Evolutionary conservation across 2,113 vertebrate species (phyloP), one percentile per base, ranked within the genome.

Genomic region (Scalopus aquaticus): DNA sequence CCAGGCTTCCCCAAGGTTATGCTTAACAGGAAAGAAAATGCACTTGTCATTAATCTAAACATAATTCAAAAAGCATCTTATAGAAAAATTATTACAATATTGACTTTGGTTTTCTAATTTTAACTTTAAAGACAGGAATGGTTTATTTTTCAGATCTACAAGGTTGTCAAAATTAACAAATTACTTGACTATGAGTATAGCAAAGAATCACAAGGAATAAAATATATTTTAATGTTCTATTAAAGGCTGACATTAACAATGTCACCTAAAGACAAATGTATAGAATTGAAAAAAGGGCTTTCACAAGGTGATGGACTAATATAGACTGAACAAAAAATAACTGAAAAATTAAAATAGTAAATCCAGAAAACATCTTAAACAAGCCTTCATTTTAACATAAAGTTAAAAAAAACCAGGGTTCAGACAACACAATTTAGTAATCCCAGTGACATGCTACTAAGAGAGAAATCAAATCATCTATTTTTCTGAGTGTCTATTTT

Each of bases 1-100:
- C 99, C 99, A 99, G 80, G 99, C 98, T 96, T 99, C 99, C 80
- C 99, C 99, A 95, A 99, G 98, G 0, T 96, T 98, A 97, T 99
- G 99, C 99, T 99, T 97, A 37, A 96, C 87, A 95, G 97, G 92
- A 98, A 97, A 51, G 30, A 94, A 96, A 98, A 97, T 73, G 44
- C 89, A 96, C 13, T 94, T 5, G 69, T 64, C 11, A 97, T 37
- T 81, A 77, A 93, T n/a, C n/a, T n/a, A 30, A 90, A 87, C 0
- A 0, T 62, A 96, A 80, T 22, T 88, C 46, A 86, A 81, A 87
- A 92, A 76, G 22, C 17, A 81, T 42, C n/a, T 93, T 54, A 79
- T 6, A 58, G 12, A 83, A 92, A 89, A 90, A 37, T 91, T 49
- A 96, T 93, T 49, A 89, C 60, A 93, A 60, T 62, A 49, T 7